phyloP scores from a whole-genome alignment of 1,140 invertebrate genomes.

The Bradysia coprophila region DNA sequence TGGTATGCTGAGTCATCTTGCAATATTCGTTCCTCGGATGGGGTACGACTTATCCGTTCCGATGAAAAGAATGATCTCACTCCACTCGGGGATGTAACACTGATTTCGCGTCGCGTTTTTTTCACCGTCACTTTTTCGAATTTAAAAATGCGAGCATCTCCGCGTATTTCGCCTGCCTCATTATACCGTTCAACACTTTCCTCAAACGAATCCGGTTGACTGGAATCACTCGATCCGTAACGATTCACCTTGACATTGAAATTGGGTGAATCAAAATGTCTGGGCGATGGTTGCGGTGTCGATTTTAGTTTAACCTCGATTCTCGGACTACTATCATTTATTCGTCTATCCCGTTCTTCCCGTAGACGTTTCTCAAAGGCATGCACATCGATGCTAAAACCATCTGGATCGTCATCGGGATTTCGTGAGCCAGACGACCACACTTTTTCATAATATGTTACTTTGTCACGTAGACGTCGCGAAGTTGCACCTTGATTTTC shows the following conservation, averaged over 20 bases:
- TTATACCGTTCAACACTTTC: slow-evolving; percentile 33
- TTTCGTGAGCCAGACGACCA: slow-evolving; percentile 30
- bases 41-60: slow-evolving; percentile 25
- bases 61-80: neutral
- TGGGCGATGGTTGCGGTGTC: slow-evolving; percentile 27
- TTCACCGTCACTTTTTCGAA: slow-evolving; percentile 43
- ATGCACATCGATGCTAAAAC: slow-evolving; percentile 29
- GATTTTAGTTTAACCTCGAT: slow-evolving; percentile 36
- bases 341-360: slow-evolving; percentile 31
- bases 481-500: slow-evolving; percentile 24
- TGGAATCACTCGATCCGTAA: slow-evolving; percentile 1
- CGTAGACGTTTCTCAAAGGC: slow-evolving; percentile 36
- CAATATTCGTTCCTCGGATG: slow-evolving; percentile 29
- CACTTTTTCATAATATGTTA: slow-evolving; percentile 57
- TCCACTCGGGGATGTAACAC: slow-evolving; percentile 1
- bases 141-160: slow-evolving; percentile 39
- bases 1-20: slow-evolving; percentile 35
- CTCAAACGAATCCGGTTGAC: slow-evolving; percentile 30
- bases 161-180: slow-evolving; percentile 39
- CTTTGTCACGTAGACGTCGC: slow-evolving; percentile 41
- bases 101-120: slow-evolving; percentile 30
- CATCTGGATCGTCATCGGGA: slow-evolving; percentile 17
- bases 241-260: neutral
- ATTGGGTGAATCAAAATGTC: slow-evolving; percentile 10
- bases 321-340: slow-evolving; percentile 25